Conservation (phyloP, 2,888 invertebrate species). For the Drosophila meridiana region DNA sequence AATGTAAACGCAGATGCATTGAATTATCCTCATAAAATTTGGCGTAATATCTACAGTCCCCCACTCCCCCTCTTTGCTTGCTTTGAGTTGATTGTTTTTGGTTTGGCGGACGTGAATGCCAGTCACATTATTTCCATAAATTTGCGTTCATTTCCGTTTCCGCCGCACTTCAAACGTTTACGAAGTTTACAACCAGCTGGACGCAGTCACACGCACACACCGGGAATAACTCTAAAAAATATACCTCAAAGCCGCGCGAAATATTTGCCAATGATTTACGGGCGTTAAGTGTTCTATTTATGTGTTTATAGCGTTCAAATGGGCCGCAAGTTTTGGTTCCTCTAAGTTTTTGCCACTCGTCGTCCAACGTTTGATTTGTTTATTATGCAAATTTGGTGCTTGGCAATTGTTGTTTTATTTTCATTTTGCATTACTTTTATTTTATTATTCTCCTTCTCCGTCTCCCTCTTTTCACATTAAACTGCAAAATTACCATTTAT, state of each 20-base stretch:
- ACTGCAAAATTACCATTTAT: slow-evolving; percentile 81
- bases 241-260: slow-evolving; percentile 46
- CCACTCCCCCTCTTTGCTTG: neutral
- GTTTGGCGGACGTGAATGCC: slow-evolving; percentile 44
- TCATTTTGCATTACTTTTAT: slow-evolving; percentile 27
- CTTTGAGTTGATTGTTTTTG: slow-evolving; percentile 52
- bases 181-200: slow-evolving; percentile 20
- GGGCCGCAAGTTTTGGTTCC: slow-evolving; percentile 40
- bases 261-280: slow-evolving; percentile 78
- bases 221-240: neutral
- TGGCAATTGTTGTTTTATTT: slow-evolving; percentile 38
- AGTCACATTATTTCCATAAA: slow-evolving; percentile 77
- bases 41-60: neutral
- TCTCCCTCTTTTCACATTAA: slow-evolving; percentile 62
- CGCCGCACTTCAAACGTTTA: slow-evolving; percentile 62
- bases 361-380: slow-evolving; percentile 73
- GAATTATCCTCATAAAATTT: slow-evolving; percentile 65
- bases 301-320: slow-evolving; percentile 75
- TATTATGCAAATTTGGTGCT: slow-evolving; percentile 74
- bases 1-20: slow-evolving; percentile 61
- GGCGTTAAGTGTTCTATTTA: slow-evolving; percentile 77
- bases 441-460: slow-evolving; percentile 15
- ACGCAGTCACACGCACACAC: slow-evolving; percentile 5
- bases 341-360: slow-evolving; percentile 52
- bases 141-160: slow-evolving; percentile 76